These are phyloP conservation scores for Neoaliturus tenellus DNA, from an alignment of 2,888 invertebrate species.

Conservation along the genomic window DNA sequence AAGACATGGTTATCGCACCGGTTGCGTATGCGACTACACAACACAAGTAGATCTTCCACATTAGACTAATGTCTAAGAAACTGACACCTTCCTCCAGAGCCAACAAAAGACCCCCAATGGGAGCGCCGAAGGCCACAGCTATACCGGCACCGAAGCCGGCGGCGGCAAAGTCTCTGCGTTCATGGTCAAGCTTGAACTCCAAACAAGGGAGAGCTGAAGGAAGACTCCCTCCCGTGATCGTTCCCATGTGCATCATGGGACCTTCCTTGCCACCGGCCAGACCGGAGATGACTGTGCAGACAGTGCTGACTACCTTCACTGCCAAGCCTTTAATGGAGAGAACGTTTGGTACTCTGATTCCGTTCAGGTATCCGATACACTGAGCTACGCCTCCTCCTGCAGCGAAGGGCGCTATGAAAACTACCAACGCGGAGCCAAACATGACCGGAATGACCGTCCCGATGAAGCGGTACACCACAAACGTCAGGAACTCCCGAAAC, in stretches of 20 bases:
- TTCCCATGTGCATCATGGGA: slow-evolving; percentile 81
- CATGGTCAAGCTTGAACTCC: slow-evolving; percentile 77
- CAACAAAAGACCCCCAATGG: slow-evolving; percentile 78
- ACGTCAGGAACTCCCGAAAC: neutral
- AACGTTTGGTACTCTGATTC: slow-evolving; percentile 77
- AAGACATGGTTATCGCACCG: neutral
- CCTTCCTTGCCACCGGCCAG: slow-evolving; percentile 78
- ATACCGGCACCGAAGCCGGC: slow-evolving; percentile 81
- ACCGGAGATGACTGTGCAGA: slow-evolving; percentile 76
- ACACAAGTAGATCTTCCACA: slow-evolving; percentile 80
- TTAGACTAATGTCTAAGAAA: slow-evolving; percentile 79
- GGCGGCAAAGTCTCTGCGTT: slow-evolving; percentile 79
- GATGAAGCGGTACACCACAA: slow-evolving; percentile 70
- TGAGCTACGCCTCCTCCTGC: slow-evolving; percentile 79
- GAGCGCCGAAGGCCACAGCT: slow-evolving; percentile 78
- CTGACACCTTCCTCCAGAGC: slow-evolving; percentile 80
- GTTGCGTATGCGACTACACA: slow-evolving; percentile 72
- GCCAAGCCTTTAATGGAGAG: slow-evolving; percentile 75
- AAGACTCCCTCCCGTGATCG: slow-evolving; percentile 74
- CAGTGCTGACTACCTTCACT: slow-evolving; percentile 76
- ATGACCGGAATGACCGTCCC: slow-evolving; percentile 54
- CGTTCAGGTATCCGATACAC: slow-evolving; percentile 79
- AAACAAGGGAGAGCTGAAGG: slow-evolving; percentile 71
- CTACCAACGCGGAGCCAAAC: slow-evolving; percentile 47
- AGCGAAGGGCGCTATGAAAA: slow-evolving; percentile 72